These are phyloP conservation scores for Asbolus verrucosus DNA, from an alignment of 1,140 invertebrate species.

Conservation along the genomic window DNA sequence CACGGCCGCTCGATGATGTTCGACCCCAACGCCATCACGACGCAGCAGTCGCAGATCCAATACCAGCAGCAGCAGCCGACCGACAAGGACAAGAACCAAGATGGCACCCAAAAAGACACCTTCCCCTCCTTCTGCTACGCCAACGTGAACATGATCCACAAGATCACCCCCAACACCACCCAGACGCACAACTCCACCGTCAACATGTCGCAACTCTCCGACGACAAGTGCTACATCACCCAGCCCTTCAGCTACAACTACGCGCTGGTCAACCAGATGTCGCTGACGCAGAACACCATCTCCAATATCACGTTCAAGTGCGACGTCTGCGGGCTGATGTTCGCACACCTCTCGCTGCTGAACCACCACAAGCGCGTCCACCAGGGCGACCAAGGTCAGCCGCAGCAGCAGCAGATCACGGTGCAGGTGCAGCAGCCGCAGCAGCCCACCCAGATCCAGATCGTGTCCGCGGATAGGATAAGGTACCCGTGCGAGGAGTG, in stretches of 20 bases:
- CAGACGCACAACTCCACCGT: conserved; percentile 69
- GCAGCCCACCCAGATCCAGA: conserved; percentile 68
- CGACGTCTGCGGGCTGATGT: conserved; percentile 86
- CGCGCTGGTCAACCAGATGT: conserved; percentile 70
- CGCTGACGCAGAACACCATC: conserved; percentile 75
- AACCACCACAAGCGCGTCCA: conserved; percentile 87
- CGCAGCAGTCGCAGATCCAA: conserved; percentile 61
- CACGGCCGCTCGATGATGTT: conserved; percentile 58
- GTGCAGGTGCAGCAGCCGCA: conserved; percentile 65
- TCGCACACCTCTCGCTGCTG: conserved; percentile 80
- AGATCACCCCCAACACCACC: conserved; percentile 67
- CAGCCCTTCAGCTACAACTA: conserved; percentile 80
- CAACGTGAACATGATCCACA: conserved; percentile 76
- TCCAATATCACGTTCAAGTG: conserved; percentile 87
- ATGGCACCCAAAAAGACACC: conserved; percentile 64
- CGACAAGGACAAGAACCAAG: conserved; percentile 56
- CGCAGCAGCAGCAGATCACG: conserved; percentile 69
- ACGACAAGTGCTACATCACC: conserved; percentile 78
- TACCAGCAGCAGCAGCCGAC: conserved; percentile 59
- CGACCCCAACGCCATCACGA: conserved; percentile 64
- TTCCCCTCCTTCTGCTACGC: conserved; percentile 77
- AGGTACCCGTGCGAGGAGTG: conserved; percentile 71
- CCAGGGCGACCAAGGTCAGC: conserved; percentile 66
- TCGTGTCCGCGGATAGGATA: conserved; percentile 73
- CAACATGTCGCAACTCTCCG: conserved; percentile 73